Evolutionary conservation across 1,140 invertebrate species (phyloP).

Genomic region (Temnothorax longispinosus): DNA sequence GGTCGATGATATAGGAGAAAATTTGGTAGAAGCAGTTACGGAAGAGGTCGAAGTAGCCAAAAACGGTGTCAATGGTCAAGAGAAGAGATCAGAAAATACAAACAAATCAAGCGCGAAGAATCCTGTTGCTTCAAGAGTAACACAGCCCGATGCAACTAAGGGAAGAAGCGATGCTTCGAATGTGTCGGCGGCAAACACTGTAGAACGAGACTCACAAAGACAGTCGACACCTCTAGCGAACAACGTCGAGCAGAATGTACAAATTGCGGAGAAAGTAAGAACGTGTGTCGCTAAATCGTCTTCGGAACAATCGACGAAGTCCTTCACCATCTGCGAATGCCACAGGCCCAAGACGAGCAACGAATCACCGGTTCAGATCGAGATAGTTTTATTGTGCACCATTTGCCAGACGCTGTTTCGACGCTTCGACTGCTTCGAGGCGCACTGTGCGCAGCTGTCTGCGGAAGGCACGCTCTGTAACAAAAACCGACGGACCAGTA

Average conservation of each 20-base stretch:
- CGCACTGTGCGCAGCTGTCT: slow-evolving; percentile 71
- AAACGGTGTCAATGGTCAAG: slow-evolving; percentile 45
- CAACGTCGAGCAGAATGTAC: neutral
- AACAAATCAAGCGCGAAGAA: neutral
- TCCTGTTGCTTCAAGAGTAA: neutral
- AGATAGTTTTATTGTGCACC: slow-evolving; percentile 79
- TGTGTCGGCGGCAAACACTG: neutral
- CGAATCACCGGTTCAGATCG: slow-evolving; percentile 72
- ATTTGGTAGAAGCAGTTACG: neutral
- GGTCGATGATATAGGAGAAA: neutral
- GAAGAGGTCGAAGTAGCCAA: neutral
- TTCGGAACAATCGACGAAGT: neutral
- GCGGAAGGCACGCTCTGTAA: slow-evolving; percentile 60
- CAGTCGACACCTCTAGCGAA: neutral
- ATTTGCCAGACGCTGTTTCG: slow-evolving; percentile 79
- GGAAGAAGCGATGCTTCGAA: slow-evolving; percentile 56
- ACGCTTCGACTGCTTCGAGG: slow-evolving; percentile 78
- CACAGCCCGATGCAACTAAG: neutral
- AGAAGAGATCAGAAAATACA: slow-evolving; percentile 6
- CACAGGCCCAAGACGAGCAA: slow-evolving; percentile 69
- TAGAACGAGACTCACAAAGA: neutral
- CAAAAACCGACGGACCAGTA: slow-evolving; percentile 45
- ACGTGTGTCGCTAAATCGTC: neutral
- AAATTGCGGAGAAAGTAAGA: neutral
- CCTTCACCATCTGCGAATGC: slow-evolving; percentile 77